Evolutionary conservation across 37 sponge, comb jelly and placozoan genomes (phyloP).

Genomic region (Diacarnus erythraeanus): DNA sequence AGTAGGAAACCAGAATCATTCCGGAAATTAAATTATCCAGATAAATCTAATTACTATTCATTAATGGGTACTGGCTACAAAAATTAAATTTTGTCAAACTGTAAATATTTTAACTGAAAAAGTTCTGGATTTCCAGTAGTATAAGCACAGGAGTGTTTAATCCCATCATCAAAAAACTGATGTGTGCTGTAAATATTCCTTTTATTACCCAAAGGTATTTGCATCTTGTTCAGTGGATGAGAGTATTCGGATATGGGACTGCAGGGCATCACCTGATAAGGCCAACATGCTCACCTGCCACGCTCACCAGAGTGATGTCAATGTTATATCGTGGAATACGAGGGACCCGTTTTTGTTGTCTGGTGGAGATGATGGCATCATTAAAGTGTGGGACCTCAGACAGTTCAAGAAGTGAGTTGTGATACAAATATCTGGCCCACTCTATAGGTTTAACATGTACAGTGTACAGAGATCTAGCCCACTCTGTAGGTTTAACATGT

Average conservation of each 20-base stretch:
- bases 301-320: constrained; percentile 95
- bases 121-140: no score
- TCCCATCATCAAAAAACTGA: no score
- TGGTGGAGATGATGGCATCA: constrained; percentile 94
- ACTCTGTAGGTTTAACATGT: no score
- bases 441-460: no score
- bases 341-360: constrained; percentile 85
- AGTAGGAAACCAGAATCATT: no score
- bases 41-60: no score
- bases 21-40: no score
- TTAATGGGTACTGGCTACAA: no score
- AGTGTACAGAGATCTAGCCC: no score
- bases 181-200: neutral
- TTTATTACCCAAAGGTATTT: constrained; percentile 90
- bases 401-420: constrained; percentile 69
- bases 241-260: constrained; percentile 91
- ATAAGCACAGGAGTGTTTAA: no score
- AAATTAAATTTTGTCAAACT: no score
- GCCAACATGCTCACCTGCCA: constrained; percentile 94
- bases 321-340: constrained; percentile 97
- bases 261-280: constrained; percentile 77
- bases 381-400: constrained; percentile 97
- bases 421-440: constrained; percentile 2
- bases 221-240: constrained; percentile 93
- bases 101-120: no score